Base-by-base conservation (phyloP, 2,797 vertebrate species). In the Oryzias sinensis region DNA sequence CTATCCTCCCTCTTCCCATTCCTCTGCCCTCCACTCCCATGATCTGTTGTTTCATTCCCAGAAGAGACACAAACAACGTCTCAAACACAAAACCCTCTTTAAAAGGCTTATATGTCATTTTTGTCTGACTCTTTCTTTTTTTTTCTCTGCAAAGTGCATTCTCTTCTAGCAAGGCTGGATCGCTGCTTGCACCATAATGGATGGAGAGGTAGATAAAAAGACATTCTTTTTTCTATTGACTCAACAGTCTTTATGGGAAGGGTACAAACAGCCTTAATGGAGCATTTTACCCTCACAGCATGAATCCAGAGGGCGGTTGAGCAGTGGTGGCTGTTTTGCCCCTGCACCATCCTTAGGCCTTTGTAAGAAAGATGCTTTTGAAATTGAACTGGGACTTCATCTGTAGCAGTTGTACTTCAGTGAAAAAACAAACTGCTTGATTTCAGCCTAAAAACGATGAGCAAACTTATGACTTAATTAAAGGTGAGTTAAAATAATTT, bases 391-490 rank as follows among this genome's bases (percentile, higher is more conserved):
- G 56, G 71, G 86, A 24, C 51, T 70, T 56, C 62, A 77, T 69
- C 70, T 57, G 69, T 59, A 61, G 74, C 72, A 62, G 72, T 63
- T 59, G 75, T 76, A 63, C 66, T 29, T 55, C 47, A 70, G 45
- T 82, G 83, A 81, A 80, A 84, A 79, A 77, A 75, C 70, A 79
- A 83, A 82, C 86, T 87, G 82, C 83, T 86, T 81, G 70, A 75
- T 15, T 46, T 69, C 70, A 62, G 72, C 63, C 70, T 40, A 69
- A 59, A 87, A 77, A 80, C 8, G 2, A 37, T 11, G 9, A 37
- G 33, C 2, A 37, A 37, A 37, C 33, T 37, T 37, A 11, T 11
- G 9, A 11, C 9, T 37, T 2, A 37, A 37, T 13, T 3, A 37
- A 11, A 22, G 20, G 9, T 3, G 9, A 37, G 33, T 37, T 37